phyloP scores from a whole-genome alignment of 2,797 vertebrate genomes.

The Paramormyrops hopkinsi region DNA sequence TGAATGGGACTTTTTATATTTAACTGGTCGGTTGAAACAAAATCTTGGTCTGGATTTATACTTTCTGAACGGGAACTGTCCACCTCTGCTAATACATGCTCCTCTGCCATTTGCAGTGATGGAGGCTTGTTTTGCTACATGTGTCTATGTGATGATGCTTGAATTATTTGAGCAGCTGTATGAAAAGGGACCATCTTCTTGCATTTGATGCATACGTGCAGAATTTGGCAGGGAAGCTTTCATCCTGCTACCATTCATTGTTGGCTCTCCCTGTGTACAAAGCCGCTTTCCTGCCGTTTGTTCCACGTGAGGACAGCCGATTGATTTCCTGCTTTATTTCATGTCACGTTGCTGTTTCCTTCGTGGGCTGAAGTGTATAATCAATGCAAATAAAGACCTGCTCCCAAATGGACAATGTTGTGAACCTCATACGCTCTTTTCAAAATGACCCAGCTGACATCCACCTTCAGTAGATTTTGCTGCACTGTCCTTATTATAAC shows the following conservation, averaged over 20 bases:
- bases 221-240: not conserved
- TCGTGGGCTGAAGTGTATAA: not conserved
- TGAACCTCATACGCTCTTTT: not conserved
- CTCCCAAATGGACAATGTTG: not conserved
- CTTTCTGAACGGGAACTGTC: not conserved
- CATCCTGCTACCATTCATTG: not conserved
- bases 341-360: not conserved
- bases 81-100: not conserved
- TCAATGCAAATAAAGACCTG: not conserved
- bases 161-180: not conserved
- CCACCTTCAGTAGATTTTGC: not conserved
- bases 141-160: not conserved
- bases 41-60: not conserved
- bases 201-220: not conserved
- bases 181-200: not conserved
- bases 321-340: not conserved
- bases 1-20: not conserved
- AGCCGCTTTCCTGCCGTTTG: not conserved
- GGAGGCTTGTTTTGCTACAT: not conserved
- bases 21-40: not conserved
- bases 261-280: not conserved
- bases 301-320: not conserved
- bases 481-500: not conserved
- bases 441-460: not conserved
- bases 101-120: not conserved